Evolutionary conservation across 1,140 invertebrate genomes (phyloP), one percentile per base, ranked within the genome.

Genomic region (Dufourea novaeangliae): DNA sequence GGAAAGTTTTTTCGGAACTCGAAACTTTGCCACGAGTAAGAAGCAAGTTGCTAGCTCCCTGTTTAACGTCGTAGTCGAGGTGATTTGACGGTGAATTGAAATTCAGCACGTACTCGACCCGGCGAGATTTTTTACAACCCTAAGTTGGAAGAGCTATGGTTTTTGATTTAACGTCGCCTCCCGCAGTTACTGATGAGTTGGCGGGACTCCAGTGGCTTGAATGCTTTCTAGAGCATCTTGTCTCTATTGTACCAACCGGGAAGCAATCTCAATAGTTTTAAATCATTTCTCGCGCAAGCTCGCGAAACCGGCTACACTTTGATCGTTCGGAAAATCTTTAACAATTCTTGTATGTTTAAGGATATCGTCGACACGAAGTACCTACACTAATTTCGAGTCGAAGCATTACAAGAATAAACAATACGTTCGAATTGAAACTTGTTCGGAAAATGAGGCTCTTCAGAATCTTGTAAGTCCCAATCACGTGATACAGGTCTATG

Each of bases 121-220:
- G 41, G 61, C 27, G 66, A 44, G 59, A 64, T 62, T 71, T 82
- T 82, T 62, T 57, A 41, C 41, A 44, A 17, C 14, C 37, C 59
- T 66, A 37, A 50, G 27, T 17, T 22, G 27, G 34, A 46, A 50
- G 37, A 52, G 41, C 52, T 52, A 69, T 56, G 63, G 56, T 84
- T 87, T 85, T 86, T 80, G 79, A 87, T 86, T 85, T 72, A 76
- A 71, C 77, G 56, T 78, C 66, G 78, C 68, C 74, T 80, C 63
- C 29, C 62, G 82, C 79, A 73, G 83, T 85, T 86, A 83, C 86
- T 80, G 85, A 86, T 87, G 85, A 86, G 85, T 85, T 87, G 86
- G 85, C 85, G 57, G 29, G 39, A 27, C 70, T 86, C 86, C 86
- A 87, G 74, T 70, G 63, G 80, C 73, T 68, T 62, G 86, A 80